Conservation (phyloP, 2,113 vertebrate genomes). For the Himantopus leucocephalus region DNA sequence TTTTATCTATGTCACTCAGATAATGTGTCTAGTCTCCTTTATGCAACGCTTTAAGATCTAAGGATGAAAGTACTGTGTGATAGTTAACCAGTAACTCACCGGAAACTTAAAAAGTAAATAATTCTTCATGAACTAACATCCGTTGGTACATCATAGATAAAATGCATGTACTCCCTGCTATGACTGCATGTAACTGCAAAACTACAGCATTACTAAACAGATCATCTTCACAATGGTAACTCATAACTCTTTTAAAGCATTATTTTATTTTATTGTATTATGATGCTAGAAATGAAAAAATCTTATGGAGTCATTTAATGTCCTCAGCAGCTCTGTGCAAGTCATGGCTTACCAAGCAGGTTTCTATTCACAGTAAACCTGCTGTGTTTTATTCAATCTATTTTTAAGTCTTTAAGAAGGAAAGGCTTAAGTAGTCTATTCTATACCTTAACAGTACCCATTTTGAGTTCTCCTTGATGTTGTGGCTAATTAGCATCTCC, state of each 20-base stretch:
- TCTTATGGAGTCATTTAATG: not conserved
- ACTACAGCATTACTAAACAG: fast-evolving
- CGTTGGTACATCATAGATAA: not conserved
- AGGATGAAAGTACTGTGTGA: too few relatives aligned
- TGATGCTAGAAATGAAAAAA: not conserved
- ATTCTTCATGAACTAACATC: not conserved
- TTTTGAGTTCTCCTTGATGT: not conserved
- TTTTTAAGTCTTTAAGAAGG: not conserved
- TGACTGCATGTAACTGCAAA: not conserved
- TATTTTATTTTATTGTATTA: not conserved
- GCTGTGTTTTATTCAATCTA: not conserved
- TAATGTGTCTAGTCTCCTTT: too few relatives aligned
- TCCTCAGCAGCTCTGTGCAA: not conserved
- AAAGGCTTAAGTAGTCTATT: not conserved
- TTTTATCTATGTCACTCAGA: too few relatives aligned
- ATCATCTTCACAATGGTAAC: not conserved
- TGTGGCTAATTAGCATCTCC: not conserved
- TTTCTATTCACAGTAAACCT: not conserved
- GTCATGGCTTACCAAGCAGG: not conserved
- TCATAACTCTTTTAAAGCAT: not conserved
- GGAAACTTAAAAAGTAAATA: too few relatives aligned
- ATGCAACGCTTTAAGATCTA: too few relatives aligned
- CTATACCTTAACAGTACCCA: not conserved
- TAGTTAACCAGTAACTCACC: too few relatives aligned
- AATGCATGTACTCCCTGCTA: not conserved